Conservation (phyloP, 2,888 invertebrate genomes). For the Dendrolimus pini region DNA sequence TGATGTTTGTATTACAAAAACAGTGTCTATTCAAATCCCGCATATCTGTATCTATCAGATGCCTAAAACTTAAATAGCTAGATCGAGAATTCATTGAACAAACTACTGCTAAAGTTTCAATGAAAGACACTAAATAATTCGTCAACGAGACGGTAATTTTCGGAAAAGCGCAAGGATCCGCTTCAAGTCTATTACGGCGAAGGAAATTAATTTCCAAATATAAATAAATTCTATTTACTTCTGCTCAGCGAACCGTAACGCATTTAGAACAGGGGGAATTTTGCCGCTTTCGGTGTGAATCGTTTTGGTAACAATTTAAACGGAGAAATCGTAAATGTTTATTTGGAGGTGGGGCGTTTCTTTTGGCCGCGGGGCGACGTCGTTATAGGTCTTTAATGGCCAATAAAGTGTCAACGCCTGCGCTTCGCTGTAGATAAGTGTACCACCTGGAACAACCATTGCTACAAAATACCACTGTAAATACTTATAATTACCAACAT, state of each 20-base stretch:
- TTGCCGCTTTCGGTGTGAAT: slow-evolving; percentile 49
- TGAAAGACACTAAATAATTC: slow-evolving; percentile 19
- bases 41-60: no score
- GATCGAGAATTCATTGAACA: no score
- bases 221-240: slow-evolving; percentile 71
- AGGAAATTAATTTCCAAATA: slow-evolving; percentile 67
- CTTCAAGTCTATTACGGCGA: slow-evolving; percentile 47
- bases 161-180: slow-evolving; percentile 39
- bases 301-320: slow-evolving; percentile 70
- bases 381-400: slow-evolving; percentile 69
- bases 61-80: no score
- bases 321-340: slow-evolving; percentile 68
- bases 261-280: slow-evolving; percentile 54
- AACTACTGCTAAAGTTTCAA: no score
- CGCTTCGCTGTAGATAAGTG: slow-evolving; percentile 47
- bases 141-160: slow-evolving; percentile 35
- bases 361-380: slow-evolving; percentile 51
- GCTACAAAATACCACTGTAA: neutral
- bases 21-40: no score
- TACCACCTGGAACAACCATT: slow-evolving; percentile 12
- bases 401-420: slow-evolving; percentile 68
- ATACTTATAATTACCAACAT: no score
- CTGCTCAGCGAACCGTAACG: slow-evolving; percentile 61
- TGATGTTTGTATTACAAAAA: no score
- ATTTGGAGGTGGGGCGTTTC: slow-evolving; percentile 56